Evolutionary conservation across 2,797 vertebrate species (phyloP), one percentile per base, ranked within the genome.

Genomic region (Sebastolobus alascanus): DNA sequence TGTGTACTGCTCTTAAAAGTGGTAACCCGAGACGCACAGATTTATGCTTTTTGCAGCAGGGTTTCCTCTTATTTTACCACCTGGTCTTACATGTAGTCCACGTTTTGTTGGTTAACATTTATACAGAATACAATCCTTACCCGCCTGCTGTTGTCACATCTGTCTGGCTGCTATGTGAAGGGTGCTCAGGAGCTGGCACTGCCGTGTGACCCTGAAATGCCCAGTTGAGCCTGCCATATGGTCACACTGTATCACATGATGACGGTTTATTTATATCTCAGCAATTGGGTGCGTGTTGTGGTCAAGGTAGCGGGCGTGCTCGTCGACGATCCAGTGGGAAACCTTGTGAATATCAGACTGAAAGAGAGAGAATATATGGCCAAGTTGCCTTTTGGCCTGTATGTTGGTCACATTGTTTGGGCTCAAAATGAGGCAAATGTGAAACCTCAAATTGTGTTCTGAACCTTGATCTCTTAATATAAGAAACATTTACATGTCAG

Each of bases 231-330:
- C 75, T 75, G 79, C 86, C 90, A 89, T 92, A 92, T 92, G 90
- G 86, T 79, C 80, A 77, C 73, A 80, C 73, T 68, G 50, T 85
- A 81, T 89, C 86, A 87, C 88, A 91, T 90, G 88, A 65, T 84
- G 68, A 59, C 71, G 68, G 87, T 90, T 84, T 93, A 93, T 93
- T 92, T 91, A 89, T 90, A 93, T 84, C 87, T 69, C 80, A 70
- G 85, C 87, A 89, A 89, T 87, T 87, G 74, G 71, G 78, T 84
- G 74, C 73, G 55, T 79, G 79, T 80, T 70, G 29, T 72, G 84
- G 86, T 88, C 85, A 90, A 83, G 80, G 83, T 86, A 82, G 71
- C 66, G 67, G 78, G 40, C 69, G 6, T 52, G 68, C 70, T 86
- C 68, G 68, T 90, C 68, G 85, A 84, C 69, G 66, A 87, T 77